These are phyloP conservation scores for Antidorcas marsupialis DNA, from an alignment of 2,113 vertebrate genomes.

Conservation along the genomic window DNA sequence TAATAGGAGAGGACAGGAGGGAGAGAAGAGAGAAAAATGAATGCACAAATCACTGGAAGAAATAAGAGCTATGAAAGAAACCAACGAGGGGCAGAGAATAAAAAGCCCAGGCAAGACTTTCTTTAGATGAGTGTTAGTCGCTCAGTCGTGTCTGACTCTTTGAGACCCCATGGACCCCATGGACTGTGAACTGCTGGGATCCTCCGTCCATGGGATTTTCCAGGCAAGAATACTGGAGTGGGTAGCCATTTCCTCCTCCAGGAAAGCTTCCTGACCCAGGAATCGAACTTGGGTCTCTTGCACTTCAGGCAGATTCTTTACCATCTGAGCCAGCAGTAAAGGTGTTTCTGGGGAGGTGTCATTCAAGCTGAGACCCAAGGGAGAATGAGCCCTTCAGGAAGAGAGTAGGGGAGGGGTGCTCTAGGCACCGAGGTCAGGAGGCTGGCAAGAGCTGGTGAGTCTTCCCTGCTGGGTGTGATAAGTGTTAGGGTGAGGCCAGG, in stretches of 20 bases:
- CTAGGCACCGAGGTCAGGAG: rapidly evolving
- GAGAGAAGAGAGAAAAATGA: not conserved
- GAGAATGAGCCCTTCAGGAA: not conserved
- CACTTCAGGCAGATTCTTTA: not conserved
- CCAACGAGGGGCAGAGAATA: not conserved
- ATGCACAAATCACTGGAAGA: not conserved
- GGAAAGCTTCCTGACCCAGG: not conserved
- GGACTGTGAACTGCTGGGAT: not conserved
- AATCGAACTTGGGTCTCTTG: not conserved
- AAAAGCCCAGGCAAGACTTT: not conserved
- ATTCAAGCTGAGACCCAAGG: not conserved
- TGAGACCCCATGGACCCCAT: not conserved
- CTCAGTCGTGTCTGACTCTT: not conserved
- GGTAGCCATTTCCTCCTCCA: not conserved
- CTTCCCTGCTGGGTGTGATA: too few relatives aligned
- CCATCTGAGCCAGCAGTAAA: not conserved
- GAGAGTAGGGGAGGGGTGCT: not conserved
- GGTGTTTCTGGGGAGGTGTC: not conserved
- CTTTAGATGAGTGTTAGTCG: not conserved
- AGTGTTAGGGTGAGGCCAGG: not conserved
- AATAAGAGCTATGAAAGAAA: not conserved
- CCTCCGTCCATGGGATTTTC: not conserved
- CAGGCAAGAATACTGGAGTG: not conserved
- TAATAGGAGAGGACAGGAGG: not conserved
- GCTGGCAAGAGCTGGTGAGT: not conserved